A percentile compares a stretch with the other conserved stretches of the same genome.
These are phyloP conservation scores for Mactra quadrangularis DNA, from an alignment of 1,140 invertebrate species.

Conservation along the genomic window DNA sequence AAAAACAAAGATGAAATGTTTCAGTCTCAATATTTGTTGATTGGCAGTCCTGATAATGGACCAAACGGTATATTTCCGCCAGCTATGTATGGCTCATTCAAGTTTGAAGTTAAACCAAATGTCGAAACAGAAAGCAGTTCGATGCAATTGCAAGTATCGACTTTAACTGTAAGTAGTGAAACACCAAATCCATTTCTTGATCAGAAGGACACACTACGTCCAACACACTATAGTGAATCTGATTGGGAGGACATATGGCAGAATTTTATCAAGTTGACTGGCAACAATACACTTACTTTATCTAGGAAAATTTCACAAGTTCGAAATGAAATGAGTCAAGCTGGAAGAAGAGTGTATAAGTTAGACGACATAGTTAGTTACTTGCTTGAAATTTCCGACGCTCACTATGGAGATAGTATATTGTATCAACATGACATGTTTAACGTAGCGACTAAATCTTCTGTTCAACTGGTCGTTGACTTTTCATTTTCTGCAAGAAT, in stretches of 20 bases:
- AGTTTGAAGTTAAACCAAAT: slow-evolving; percentile 11
- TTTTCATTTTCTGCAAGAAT: slow-evolving; percentile 16
- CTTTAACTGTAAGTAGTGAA: neutral
- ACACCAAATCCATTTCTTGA: slow-evolving; percentile 5
- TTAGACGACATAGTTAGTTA: neutral
- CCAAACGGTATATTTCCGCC: slow-evolving; percentile 7
- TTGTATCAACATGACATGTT: neutral
- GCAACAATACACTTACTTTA: slow-evolving; percentile 1
- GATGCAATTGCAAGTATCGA: neutral
- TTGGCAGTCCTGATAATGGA: neutral
- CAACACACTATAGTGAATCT: slow-evolving; percentile 3
- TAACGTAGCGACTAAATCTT: neutral
- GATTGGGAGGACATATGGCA: slow-evolving; percentile 15
- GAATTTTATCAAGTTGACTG: slow-evolving; percentile 7
- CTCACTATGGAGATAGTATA: neutral
- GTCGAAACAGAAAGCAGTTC: too few species aligned
- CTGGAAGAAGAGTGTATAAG: slow-evolving; percentile 14
- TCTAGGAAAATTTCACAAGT: slow-evolving; percentile 11
- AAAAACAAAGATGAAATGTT: neutral
- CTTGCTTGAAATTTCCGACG: slow-evolving; percentile 34
- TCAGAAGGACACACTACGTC: neutral
- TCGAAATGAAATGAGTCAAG: slow-evolving; percentile 15
- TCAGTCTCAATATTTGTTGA: neutral
- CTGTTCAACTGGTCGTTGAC: neutral
- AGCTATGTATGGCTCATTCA: neutral